These are phyloP conservation scores for Papilio polyxenes DNA, from an alignment of 1,140 invertebrate species.

Conservation along the genomic window DNA sequence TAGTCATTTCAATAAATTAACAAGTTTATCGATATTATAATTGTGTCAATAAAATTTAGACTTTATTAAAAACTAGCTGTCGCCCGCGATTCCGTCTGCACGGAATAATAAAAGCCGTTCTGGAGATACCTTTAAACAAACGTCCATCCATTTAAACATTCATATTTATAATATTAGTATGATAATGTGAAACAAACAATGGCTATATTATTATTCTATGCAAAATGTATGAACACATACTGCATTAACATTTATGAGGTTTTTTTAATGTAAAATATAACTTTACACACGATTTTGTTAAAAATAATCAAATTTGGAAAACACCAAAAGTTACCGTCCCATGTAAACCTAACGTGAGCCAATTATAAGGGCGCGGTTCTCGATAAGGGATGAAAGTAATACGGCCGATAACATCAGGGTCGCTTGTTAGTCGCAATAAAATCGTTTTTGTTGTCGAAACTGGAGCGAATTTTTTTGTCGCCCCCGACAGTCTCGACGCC, in stretches of 20 bases:
- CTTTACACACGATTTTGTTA: background rate
- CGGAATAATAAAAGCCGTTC: too few relatives aligned
- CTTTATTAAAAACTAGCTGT: too few relatives aligned
- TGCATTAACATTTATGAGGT: too few relatives aligned
- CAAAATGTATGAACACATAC: too few relatives aligned
- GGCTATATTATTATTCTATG: too few relatives aligned
- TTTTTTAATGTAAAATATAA: background rate
- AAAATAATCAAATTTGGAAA: background rate
- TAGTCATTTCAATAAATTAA: background rate
- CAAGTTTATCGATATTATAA: background rate
- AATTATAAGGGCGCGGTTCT: conserved; percentile 70
- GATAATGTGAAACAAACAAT: too few relatives aligned
- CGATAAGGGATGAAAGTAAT: conserved; percentile 79
- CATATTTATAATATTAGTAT: too few relatives aligned
- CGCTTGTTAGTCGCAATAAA: conserved; percentile 75
- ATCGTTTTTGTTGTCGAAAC: conserved; percentile 63
- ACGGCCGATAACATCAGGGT: conserved; percentile 71
- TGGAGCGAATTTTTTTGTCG: conserved; percentile 75
- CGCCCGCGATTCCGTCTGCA: too few relatives aligned
- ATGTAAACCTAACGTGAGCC: conserved; percentile 59
- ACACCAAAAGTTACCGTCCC: conserved; percentile 10
- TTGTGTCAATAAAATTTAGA: background rate
- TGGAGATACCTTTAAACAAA: too few relatives aligned
- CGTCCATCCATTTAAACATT: too few relatives aligned
- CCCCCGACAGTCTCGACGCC: conserved; percentile 61